phyloP scores from a whole-genome alignment of 2,797 vertebrate genomes.

The Silurus aristotelis region DNA sequence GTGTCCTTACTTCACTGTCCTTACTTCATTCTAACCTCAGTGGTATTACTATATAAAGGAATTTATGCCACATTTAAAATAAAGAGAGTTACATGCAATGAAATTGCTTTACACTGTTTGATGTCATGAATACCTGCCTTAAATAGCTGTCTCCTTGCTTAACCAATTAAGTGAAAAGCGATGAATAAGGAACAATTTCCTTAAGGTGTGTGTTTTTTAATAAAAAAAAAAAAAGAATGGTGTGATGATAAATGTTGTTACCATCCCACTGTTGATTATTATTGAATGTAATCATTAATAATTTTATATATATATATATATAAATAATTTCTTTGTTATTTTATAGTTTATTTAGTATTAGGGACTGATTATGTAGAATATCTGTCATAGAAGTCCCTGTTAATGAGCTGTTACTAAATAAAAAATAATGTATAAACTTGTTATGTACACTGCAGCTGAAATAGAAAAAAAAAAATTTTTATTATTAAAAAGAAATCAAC shows the following conservation, averaged over 20 bases:
- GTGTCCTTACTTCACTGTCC: neutral
- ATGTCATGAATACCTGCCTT: neutral
- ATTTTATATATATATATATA: too few relatives aligned
- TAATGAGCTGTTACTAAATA: neutral
- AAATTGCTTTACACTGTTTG: neutral
- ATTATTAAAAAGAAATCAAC: neutral
- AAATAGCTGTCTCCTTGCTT: neutral
- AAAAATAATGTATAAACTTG: neutral
- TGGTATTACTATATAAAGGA: neutral
- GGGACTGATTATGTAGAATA: neutral
- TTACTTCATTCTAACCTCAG: neutral
- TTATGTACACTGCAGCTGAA: neutral
- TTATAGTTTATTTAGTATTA: neutral
- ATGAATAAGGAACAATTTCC: neutral
- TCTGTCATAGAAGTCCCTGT: neutral
- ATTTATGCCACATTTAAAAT: neutral
- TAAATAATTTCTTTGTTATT: neutral
- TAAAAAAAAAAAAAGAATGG: too few relatives aligned
- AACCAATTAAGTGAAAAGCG: neutral
- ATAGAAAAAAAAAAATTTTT: neutral
- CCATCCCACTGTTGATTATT: neutral
- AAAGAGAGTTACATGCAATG: neutral
- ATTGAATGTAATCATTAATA: too few relatives aligned
- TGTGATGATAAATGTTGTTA: neutral
- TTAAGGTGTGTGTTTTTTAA: neutral